Percentiles rank a stretch among this genome's conserved stretches.
Evolutionary conservation across 2,797 vertebrate species (phyloP).

Genomic region (Anniella stebbinsi): DNA sequence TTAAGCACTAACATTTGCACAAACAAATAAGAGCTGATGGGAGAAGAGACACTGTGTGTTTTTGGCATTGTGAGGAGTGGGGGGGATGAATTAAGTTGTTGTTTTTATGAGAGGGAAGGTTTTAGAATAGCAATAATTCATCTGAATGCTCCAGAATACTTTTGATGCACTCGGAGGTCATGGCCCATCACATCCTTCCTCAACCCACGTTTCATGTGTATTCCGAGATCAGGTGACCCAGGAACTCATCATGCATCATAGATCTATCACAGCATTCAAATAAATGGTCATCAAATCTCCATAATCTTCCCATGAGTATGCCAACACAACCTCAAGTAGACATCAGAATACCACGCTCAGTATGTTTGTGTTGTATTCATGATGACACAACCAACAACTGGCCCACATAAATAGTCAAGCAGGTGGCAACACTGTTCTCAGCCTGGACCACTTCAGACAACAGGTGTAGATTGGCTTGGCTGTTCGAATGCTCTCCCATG

Average conservation of each 20-base stretch:
- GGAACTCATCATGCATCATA: not conserved
- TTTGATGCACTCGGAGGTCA: too few relatives aligned
- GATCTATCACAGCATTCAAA: not conserved
- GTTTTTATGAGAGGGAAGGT: not conserved
- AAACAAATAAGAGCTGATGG: not conserved
- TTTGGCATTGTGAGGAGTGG: not conserved
- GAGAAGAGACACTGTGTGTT: not conserved
- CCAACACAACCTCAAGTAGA: too few relatives aligned
- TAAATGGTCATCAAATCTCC: not conserved
- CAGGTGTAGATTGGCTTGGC: not conserved
- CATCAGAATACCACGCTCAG: not conserved
- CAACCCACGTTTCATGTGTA: not conserved
- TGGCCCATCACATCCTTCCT: not conserved
- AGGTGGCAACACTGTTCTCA: not conserved
- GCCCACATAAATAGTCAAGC: not conserved
- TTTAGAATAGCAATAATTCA: too few relatives aligned
- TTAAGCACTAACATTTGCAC: not conserved
- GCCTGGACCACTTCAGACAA: not conserved
- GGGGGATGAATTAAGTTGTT: too few relatives aligned
- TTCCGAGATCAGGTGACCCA: not conserved
- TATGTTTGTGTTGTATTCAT: not conserved
- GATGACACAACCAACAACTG: not conserved
- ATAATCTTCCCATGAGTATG: not conserved
- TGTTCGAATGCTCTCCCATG: not conserved
- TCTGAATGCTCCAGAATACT: not conserved